Conservation (phyloP, 2,888 invertebrate species). For the Vesta saturnalis region DNA sequence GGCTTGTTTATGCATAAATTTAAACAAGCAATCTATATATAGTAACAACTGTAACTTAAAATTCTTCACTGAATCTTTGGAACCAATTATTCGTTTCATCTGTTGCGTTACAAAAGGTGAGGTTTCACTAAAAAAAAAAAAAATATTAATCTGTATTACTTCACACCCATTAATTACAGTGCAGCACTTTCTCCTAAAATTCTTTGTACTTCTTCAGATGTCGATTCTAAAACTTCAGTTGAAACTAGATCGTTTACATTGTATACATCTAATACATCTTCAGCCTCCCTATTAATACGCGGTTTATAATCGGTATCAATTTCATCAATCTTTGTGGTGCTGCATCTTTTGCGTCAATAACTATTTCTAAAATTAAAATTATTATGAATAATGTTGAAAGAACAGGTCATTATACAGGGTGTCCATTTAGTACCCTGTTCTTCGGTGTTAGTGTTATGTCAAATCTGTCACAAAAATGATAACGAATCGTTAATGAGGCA, state of each 20-base stretch:
- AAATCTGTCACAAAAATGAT: too few relatives aligned
- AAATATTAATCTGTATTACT: neutral
- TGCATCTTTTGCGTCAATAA: too few relatives aligned
- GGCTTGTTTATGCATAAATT: constrained; percentile 49
- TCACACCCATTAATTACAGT: constrained; percentile 19
- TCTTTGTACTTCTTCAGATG: constrained; percentile 19
- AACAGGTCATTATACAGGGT: too few relatives aligned
- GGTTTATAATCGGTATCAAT: constrained; percentile 58
- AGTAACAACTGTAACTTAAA: constrained; percentile 51
- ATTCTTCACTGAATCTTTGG: constrained; percentile 16
- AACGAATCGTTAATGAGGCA: too few relatives aligned
- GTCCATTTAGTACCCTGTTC: too few relatives aligned
- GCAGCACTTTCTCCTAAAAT: constrained; percentile 27
- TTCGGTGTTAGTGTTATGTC: too few relatives aligned
- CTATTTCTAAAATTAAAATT: too few relatives aligned
- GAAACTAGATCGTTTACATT: constrained; percentile 62
- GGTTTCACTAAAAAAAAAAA: constrained; percentile 41
- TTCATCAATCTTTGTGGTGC: constrained; percentile 57
- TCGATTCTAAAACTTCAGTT: constrained; percentile 45
- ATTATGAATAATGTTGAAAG: too few relatives aligned
- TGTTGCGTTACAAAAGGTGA: constrained; percentile 42
- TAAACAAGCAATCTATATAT: constrained; percentile 55
- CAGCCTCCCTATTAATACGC: constrained; percentile 66
- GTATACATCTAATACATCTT: constrained; percentile 63
- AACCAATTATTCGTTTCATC: constrained; percentile 43